phyloP scores from a whole-genome alignment of 2,113 vertebrate species.

The Leucoraja erinaceus region DNA sequence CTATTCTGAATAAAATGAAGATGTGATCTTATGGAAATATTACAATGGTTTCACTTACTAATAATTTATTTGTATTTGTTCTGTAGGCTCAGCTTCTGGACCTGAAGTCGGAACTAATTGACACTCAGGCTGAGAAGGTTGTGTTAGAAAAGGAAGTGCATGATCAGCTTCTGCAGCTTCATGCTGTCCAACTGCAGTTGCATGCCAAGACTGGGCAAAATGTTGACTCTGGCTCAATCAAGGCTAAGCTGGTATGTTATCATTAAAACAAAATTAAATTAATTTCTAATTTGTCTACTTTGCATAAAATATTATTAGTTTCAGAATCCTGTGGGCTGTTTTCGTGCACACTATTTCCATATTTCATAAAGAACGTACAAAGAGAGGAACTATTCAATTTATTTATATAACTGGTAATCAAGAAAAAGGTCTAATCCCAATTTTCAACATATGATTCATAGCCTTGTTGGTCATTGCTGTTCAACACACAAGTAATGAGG shows the following conservation, averaged over 20 bases:
- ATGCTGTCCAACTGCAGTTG: slow-evolving; percentile 87
- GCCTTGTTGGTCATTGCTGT: too few species aligned
- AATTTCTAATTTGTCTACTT: background rate
- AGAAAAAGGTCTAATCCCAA: too few species aligned
- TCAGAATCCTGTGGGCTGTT: background rate
- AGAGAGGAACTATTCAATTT: too few species aligned
- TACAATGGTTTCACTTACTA: background rate
- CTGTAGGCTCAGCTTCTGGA: slow-evolving; percentile 90
- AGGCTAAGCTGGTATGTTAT: slow-evolving; percentile 80
- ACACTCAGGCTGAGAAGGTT: slow-evolving; percentile 75
- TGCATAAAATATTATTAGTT: background rate
- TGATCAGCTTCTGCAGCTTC: slow-evolving; percentile 79
- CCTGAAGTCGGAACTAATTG: slow-evolving; percentile 87
- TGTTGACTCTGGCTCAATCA: slow-evolving; percentile 83
- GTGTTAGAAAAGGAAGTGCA: slow-evolving; percentile 88
- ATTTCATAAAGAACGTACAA: too few species aligned
- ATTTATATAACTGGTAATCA: too few species aligned
- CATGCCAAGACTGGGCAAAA: slow-evolving; percentile 79
- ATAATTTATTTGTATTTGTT: slow-evolving; percentile 16
- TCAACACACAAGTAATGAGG: too few species aligned
- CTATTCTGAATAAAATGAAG: background rate
- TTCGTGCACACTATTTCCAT: background rate
- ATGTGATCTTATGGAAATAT: background rate
- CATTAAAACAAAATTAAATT: background rate
- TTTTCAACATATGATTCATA: too few species aligned